Evolutionary conservation across 2,113 vertebrate genomes (phyloP).

Genomic region (Probosciger aterrimus): DNA sequence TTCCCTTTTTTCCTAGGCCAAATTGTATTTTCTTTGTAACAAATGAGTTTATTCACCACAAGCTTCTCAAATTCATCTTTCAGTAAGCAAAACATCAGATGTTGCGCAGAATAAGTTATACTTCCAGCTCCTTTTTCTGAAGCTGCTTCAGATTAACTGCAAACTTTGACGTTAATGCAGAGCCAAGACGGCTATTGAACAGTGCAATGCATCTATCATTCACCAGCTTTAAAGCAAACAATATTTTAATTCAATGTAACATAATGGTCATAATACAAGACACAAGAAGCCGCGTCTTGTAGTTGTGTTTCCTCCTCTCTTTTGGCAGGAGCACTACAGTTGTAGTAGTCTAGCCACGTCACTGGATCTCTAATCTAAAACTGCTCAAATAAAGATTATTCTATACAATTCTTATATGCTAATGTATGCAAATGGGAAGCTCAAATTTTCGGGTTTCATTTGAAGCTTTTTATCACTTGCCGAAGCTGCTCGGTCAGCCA

Average conservation of each 20-base stretch:
- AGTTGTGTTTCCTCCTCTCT: background rate
- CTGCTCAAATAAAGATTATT: background rate
- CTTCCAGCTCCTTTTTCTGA: background rate
- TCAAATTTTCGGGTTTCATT: background rate
- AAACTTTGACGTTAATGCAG: background rate
- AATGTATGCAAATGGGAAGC: background rate
- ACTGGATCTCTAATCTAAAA: background rate
- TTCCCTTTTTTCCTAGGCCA: rapidly evolving
- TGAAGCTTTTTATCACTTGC: background rate
- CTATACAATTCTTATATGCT: background rate
- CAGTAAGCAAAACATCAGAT: background rate
- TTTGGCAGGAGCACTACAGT: background rate
- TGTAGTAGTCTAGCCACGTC: background rate
- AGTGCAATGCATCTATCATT: rapidly evolving
- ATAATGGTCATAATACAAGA: background rate
- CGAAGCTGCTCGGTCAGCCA: background rate
- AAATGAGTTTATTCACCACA: background rate
- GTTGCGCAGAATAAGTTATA: background rate
- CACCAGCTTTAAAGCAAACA: background rate
- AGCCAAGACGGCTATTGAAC: background rate
- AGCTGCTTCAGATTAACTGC: background rate
- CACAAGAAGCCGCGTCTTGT: background rate
- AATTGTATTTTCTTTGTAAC: background rate
- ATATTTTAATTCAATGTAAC: background rate
- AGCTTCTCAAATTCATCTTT: background rate